Conservation (phyloP, 2,888 invertebrate genomes). For the Brachypalpus laphriformis region DNA sequence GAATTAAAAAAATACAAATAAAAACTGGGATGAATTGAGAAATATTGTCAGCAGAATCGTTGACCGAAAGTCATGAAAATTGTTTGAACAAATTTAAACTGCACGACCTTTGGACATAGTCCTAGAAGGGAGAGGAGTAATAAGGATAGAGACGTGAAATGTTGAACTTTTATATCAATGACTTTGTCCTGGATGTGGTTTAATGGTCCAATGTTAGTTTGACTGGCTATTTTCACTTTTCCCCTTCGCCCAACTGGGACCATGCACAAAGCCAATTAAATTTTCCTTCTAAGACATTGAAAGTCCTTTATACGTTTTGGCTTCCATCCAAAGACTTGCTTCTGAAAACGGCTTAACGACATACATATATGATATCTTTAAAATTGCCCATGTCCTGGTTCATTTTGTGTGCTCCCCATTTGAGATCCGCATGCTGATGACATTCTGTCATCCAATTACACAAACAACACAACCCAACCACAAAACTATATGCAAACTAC, state of each 20-base stretch:
- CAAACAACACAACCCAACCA: conserved; percentile 41
- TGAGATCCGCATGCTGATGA: conserved; percentile 39
- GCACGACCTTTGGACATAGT: conserved; percentile 21
- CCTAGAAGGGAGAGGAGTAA: not conserved
- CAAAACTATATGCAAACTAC: conserved; percentile 20
- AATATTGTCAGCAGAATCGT: too few relatives aligned
- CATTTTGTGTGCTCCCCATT: not conserved
- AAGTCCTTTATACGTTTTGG: conserved; percentile 40
- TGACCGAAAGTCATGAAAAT: too few relatives aligned
- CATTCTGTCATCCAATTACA: conserved; percentile 53
- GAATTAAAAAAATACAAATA: too few relatives aligned
- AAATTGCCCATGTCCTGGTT: conserved; percentile 11
- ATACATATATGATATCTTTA: too few relatives aligned
- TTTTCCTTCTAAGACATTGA: conserved; percentile 38
- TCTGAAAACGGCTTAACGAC: conserved; percentile 8
- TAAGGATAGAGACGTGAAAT: not conserved
- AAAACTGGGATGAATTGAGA: too few relatives aligned
- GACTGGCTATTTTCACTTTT: conserved; percentile 9
- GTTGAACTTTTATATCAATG: conserved; percentile 4
- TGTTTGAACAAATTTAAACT: too few relatives aligned
- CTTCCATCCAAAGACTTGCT: conserved; percentile 29
- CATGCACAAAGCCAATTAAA: conserved; percentile 31
- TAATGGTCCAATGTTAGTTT: conserved; percentile 20
- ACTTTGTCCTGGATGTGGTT: not conserved
- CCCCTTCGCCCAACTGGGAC: conserved; percentile 14